These are phyloP conservation scores for Blastomussa wellsi DNA, from an alignment of 92 coral and sea anemone genomes.

Conservation along the genomic window DNA sequence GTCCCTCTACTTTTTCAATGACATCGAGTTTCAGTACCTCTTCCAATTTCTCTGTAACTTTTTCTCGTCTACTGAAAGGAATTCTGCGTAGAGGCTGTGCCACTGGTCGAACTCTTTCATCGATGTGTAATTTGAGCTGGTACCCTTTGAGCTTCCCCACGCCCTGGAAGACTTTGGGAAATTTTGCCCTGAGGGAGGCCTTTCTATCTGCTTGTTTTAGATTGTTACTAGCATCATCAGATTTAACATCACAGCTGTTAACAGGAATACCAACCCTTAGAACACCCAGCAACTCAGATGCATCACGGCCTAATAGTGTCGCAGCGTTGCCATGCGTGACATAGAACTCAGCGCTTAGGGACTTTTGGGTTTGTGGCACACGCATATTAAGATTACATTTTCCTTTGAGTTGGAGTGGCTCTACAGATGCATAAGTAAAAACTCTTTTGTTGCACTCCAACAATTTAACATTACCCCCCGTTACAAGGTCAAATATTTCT, in stretches of 20 bases:
- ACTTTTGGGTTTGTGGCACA: slow-evolving; percentile 21
- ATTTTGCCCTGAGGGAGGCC: slow-evolving; percentile 27
- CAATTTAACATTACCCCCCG: slow-evolving; percentile 28
- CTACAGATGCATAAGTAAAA: slow-evolving; percentile 41
- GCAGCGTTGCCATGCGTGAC: slow-evolving; percentile 30
- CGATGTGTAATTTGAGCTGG: slow-evolving; percentile 44
- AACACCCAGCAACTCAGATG: slow-evolving; percentile 27
- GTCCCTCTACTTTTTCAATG: no score
- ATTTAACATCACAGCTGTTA: slow-evolving; percentile 15
- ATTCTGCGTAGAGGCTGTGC: slow-evolving; percentile 37
- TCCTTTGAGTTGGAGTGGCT: no score
- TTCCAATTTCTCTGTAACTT: no score
- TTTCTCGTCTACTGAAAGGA: background rate
- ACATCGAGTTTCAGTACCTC: no score
- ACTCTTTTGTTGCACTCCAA: slow-evolving; percentile 34
- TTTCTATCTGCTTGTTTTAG: slow-evolving; percentile 8
- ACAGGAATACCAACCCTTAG: slow-evolving; percentile 24
- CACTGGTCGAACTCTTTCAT: slow-evolving; percentile 41
- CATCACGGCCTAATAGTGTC: slow-evolving; percentile 29
- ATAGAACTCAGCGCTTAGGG: slow-evolving; percentile 9
- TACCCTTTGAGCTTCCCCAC: slow-evolving; percentile 51
- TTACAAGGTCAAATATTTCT: slow-evolving; percentile 5
- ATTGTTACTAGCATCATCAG: background rate
- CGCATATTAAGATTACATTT: no score
- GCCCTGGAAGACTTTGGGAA: slow-evolving; percentile 46